These are phyloP conservation scores for Petrolisthes manimaculis DNA, from an alignment of 2,888 invertebrate genomes.

Conservation along the genomic window DNA sequence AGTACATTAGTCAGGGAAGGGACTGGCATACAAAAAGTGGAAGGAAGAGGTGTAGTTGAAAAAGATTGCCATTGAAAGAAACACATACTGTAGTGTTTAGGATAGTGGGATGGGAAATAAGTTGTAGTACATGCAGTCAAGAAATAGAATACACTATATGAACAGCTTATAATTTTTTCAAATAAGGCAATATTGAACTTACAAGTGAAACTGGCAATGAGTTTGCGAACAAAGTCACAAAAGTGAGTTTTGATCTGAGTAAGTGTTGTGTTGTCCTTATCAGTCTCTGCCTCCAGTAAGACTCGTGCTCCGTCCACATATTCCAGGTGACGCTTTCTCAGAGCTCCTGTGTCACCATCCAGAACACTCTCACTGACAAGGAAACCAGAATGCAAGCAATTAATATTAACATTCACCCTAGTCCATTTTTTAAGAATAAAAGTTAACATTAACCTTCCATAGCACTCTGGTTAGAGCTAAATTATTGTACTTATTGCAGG, in stretches of 20 bases:
- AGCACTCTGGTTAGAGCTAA: no score
- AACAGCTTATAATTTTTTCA: not conserved
- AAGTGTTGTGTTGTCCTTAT: conserved; percentile 88
- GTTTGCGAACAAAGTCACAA: conserved; percentile 91
- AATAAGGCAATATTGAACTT: conserved; percentile 70
- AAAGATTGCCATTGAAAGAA: no score
- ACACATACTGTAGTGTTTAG: no score
- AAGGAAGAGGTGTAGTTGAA: no score
- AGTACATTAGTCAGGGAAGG: no score
- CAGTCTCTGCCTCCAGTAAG: conserved; percentile 92
- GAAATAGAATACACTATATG: not conserved
- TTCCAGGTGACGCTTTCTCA: conserved; percentile 90
- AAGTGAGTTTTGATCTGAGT: conserved; percentile 93
- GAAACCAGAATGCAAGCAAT: no score
- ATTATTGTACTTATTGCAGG: no score
- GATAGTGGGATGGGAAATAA: not conserved
- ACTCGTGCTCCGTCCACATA: conserved; percentile 94
- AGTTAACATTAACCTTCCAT: no score
- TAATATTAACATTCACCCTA: no score
- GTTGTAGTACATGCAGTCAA: no score
- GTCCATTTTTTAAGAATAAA: no score
- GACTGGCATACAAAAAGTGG: no score
- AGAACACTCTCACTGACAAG: conserved; percentile 80
- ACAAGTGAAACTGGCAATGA: conserved; percentile 93
- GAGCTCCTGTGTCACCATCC: conserved; percentile 84